Base-by-base conservation (phyloP, 2,888 invertebrate species). In the Agrochola lychnidis region DNA sequence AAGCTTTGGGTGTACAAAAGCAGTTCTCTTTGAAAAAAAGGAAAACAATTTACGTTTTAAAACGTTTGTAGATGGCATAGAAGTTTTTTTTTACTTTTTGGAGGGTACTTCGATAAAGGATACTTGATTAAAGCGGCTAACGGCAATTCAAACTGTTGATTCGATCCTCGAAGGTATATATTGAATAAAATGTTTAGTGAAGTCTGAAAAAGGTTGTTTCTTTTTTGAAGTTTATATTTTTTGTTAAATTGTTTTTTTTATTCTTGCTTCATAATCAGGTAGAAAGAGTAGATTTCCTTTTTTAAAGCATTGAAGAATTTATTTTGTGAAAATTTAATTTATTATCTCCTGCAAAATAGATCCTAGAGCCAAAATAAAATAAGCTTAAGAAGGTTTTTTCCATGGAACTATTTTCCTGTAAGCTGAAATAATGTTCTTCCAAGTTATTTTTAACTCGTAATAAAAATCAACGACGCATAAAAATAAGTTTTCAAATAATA, bases 41-140 rank as follows among this genome's bases (percentile, higher is more conserved):
- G 12, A 42, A 76, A 59, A 73, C 53, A 30, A 57, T 59, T 71
- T 78, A 53, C 76, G 48, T 70, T 86, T 77, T 57, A 30, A 73
- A 82, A 51, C 61, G 51, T 66, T 83, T 72, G 45, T 61, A 59
- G 48, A 48, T 9, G 14, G 61, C 14, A 51, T 16, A 36, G 45
- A 59, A 42, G 25, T 75, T 66, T 75, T 69, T 12, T 70, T 62
- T 22, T 10, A 72, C 42, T 42, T 64, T 75, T 59, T 64, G 48
- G 30, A 74, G 51, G 4, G 59, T 61, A 48, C 56, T 62, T 68
- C 57, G 25, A 30, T 69, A 66, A 62, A 73, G 30, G 51, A 63
- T 67, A 84, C 70, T 81, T 84, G 61, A 79, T 78, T 59, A 76
- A 81, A 81, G 40, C 36, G 62, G 68, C 70, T 84, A 66, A 75